These are phyloP conservation scores for Tubulanus polymorphus DNA, from an alignment of 2,888 invertebrate species.

Conservation along the genomic window DNA sequence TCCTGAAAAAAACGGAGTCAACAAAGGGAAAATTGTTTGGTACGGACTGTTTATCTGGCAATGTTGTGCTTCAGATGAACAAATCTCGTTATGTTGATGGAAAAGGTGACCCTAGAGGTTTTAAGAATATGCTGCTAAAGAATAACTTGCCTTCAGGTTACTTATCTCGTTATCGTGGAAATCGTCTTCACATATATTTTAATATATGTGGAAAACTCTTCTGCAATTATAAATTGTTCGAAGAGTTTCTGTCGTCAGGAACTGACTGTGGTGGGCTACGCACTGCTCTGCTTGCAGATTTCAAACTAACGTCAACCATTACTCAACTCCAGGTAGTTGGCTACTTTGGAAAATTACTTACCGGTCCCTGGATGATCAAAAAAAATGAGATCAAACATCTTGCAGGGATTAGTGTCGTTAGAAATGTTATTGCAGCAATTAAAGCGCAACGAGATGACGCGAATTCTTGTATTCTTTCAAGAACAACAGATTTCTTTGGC, in stretches of 20 bases:
- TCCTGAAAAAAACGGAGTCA: not conserved
- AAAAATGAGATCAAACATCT: slow-evolving; percentile 2
- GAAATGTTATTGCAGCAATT: not conserved
- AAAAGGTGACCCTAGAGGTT: slow-evolving; percentile 15
- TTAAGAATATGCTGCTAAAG: slow-evolving; percentile 7
- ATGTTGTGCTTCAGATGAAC: slow-evolving; percentile 14
- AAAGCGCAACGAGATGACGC: not conserved
- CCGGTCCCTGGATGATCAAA: slow-evolving; percentile 7
- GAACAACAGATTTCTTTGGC: slow-evolving; percentile 1
- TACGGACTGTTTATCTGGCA: slow-evolving; percentile 15
- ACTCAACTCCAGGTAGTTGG: slow-evolving; percentile 7
- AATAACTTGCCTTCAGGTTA: slow-evolving; percentile 7
- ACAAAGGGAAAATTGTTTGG: slow-evolving; percentile 13
- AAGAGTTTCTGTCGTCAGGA: slow-evolving; percentile 7
- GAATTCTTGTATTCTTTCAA: not conserved
- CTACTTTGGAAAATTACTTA: slow-evolving; percentile 5
- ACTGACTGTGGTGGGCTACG: slow-evolving; percentile 11
- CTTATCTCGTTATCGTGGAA: slow-evolving; percentile 14
- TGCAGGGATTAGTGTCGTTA: slow-evolving; percentile 4
- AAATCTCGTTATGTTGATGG: slow-evolving; percentile 15
- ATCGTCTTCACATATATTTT: slow-evolving; percentile 15
- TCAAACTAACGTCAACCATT: not conserved
- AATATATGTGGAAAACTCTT: slow-evolving; percentile 12
- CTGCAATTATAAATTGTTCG: slow-evolving; percentile 5
- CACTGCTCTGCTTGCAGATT: slow-evolving; percentile 2